Percentiles rank a stretch among this genome's conserved stretches.
phyloP scores from a whole-genome alignment of 2,113 vertebrate species.

The Rattus rattus region DNA sequence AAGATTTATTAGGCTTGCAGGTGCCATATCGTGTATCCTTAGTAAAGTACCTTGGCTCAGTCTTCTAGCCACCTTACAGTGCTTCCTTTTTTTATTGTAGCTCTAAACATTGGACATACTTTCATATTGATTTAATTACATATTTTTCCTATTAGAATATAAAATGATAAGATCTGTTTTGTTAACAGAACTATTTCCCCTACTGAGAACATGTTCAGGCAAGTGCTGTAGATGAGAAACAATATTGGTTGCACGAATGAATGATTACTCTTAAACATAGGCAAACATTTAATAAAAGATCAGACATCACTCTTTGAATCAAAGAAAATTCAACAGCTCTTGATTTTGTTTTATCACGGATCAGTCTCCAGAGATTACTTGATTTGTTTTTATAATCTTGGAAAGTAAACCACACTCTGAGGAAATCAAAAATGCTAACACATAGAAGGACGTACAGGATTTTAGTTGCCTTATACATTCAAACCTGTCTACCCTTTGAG shows the following conservation, averaged over 20 bases:
- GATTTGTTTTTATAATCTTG: background rate
- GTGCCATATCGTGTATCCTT: background rate
- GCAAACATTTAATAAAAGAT: background rate
- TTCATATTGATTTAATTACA: background rate
- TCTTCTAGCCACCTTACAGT: background rate
- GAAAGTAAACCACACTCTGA: constrained; percentile 28
- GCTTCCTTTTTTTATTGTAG: constrained; percentile 3
- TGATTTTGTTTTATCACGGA: background rate
- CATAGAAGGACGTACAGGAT: background rate
- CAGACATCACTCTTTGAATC: background rate
- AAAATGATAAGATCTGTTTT: constrained; percentile 1
- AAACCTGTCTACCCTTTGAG: background rate
- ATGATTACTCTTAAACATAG: background rate
- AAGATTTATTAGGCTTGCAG: no score
- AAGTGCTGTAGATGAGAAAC: background rate
- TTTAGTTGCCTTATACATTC: background rate
- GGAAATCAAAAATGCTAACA: background rate
- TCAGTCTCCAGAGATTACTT: background rate
- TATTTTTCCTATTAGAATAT: constrained; percentile 8
- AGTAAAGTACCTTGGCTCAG: background rate
- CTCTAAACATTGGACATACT: background rate
- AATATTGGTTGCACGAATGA: background rate
- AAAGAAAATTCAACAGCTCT: constrained; percentile 31
- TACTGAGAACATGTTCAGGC: background rate
- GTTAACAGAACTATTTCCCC: background rate